Conservation (phyloP, 1,140 invertebrate genomes). For the Sogatella furcifera region DNA sequence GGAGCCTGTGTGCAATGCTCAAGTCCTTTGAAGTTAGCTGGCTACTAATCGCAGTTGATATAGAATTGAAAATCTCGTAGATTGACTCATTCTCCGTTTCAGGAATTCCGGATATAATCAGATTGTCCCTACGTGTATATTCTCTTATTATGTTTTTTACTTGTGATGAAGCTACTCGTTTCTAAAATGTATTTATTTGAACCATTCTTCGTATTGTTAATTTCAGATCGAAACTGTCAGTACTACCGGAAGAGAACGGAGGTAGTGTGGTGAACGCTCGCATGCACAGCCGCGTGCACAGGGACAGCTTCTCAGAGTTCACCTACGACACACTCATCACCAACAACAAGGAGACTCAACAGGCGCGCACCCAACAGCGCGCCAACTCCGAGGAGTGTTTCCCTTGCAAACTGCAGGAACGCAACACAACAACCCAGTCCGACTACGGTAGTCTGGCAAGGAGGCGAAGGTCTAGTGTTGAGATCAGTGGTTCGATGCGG, state of each 20-base stretch:
- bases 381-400: constrained; percentile 38
- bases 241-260: constrained; percentile 57
- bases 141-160: no score
- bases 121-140: no score
- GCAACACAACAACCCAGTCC: constrained; percentile 23
- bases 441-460: constrained; percentile 34
- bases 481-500: constrained; percentile 4
- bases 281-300: constrained; percentile 19
- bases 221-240: constrained; percentile 52
- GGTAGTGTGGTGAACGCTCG: constrained; percentile 37
- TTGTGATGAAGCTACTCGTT: no score
- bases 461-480: constrained; percentile 28
- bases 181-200: no score
- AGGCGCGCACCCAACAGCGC: constrained; percentile 25
- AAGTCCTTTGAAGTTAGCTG: no score
- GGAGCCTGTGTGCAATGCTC: no score
- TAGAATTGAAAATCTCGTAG: no score
- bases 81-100: no score
- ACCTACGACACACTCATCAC: neutral
- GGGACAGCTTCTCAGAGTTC: constrained; percentile 22
- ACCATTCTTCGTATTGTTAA: no score
- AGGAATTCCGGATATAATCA: no score
- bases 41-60: no score
- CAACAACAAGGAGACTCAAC: neutral
- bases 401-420: constrained; percentile 28